Percentiles rank a stretch among this genome's conserved stretches.
These are phyloP conservation scores for Procambarus virginalis DNA, from an alignment of 1,140 invertebrate species.

Conservation along the genomic window DNA sequence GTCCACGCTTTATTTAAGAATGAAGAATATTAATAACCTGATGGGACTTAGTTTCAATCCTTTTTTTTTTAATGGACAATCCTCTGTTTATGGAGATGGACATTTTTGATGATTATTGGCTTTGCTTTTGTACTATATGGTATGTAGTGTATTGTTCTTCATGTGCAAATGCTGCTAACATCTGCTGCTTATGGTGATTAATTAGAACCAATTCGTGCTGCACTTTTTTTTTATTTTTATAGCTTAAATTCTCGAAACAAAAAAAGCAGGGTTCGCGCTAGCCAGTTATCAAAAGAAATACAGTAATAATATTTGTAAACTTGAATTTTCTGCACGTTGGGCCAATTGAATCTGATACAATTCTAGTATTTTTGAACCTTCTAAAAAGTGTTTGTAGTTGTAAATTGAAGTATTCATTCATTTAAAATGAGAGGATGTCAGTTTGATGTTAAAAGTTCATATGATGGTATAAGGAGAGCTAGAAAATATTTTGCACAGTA, in stretches of 20 bases:
- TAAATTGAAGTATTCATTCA: too few relatives aligned
- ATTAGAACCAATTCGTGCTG: not conserved
- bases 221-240: too few relatives aligned
- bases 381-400: too few relatives aligned
- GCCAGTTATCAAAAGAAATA: not conserved
- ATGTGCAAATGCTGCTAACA: not conserved
- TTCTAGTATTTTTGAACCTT: too few relatives aligned
- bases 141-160: not conserved
- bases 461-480: too few relatives aligned
- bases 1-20: not conserved
- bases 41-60: too few relatives aligned
- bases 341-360: not conserved
- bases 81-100: not conserved
- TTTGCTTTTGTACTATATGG: not conserved
- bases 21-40: not conserved
- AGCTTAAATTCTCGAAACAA: too few relatives aligned
- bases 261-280: not conserved
- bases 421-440: too few relatives aligned
- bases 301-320: not conserved
- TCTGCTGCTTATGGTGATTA: conserved; percentile 4
- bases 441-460: too few relatives aligned
- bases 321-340: not conserved
- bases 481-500: too few relatives aligned
- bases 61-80: too few relatives aligned
- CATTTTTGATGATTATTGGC: not conserved